These are phyloP conservation scores for Papilio polytes DNA, from an alignment of 1,140 invertebrate species.

Conservation along the genomic window DNA sequence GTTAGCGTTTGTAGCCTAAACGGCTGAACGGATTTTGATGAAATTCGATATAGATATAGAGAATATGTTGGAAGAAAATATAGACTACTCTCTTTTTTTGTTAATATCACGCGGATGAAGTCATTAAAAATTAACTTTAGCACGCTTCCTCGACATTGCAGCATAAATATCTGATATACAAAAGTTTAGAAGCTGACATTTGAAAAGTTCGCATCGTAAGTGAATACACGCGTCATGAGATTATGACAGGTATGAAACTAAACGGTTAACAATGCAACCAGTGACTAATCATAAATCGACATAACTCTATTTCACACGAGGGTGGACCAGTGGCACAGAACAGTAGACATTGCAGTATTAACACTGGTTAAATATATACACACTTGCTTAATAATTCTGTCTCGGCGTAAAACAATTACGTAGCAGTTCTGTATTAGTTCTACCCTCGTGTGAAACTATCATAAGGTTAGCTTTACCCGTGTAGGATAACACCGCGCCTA, in stretches of 20 bases:
- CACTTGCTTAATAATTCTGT: not conserved
- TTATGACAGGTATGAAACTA: constrained; percentile 34
- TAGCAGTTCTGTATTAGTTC: not conserved
- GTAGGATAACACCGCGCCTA: constrained; percentile 25
- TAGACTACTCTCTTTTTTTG: too few species aligned
- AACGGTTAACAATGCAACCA: constrained; percentile 9
- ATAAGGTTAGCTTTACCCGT: not conserved
- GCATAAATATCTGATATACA: constrained; percentile 27
- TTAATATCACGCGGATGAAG: too few species aligned
- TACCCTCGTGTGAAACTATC: not conserved
- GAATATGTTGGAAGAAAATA: too few species aligned
- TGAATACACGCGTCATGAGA: constrained; percentile 27
- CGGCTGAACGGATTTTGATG: too few species aligned
- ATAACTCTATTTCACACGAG: not conserved
- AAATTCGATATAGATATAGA: too few species aligned
- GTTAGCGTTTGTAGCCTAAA: too few species aligned
- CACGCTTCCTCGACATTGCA: not conserved
- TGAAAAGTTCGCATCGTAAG: constrained; percentile 34
- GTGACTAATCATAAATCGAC: constrained; percentile 30
- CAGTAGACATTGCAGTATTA: not conserved
- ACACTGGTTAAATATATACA: not conserved
- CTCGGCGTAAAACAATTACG: not conserved
- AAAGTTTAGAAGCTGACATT: constrained; percentile 36
- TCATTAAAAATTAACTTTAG: not conserved
- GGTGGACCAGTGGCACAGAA: not conserved